Evolutionary conservation across 2,888 invertebrate species (phyloP).

Genomic region (Homarus gammarus): DNA sequence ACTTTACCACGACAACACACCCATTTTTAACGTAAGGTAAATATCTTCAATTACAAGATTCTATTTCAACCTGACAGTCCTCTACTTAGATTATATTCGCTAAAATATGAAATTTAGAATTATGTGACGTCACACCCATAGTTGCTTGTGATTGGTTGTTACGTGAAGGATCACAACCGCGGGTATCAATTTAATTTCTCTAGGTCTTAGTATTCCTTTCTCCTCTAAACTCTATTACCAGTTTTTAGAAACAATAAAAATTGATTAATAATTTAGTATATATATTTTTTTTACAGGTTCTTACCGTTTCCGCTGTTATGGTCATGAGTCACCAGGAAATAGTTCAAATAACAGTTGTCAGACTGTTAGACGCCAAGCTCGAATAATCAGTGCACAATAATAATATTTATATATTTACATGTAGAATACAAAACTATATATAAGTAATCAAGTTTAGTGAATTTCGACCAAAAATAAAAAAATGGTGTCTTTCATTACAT

Average conservation of each 20-base stretch:
- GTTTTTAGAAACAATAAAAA: neutral
- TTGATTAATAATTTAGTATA: neutral
- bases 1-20: neutral
- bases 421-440: no score
- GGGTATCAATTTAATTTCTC: slow-evolving; percentile 1
- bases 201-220: neutral
- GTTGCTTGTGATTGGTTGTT: slow-evolving; percentile 25
- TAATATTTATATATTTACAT: no score
- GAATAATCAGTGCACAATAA: no score
- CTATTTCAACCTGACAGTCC: neutral
- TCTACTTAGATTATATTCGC: neutral
- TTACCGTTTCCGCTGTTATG: neutral
- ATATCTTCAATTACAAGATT: neutral
- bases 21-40: neutral
- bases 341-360: no score
- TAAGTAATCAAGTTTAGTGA: no score
- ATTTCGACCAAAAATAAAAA: no score
- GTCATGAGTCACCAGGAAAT: no score
- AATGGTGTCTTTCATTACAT: no score
- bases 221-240: neutral
- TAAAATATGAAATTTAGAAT: slow-evolving; percentile 30
- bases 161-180: slow-evolving; percentile 16
- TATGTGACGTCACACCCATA: slow-evolving; percentile 10
- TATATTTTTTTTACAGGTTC: neutral
- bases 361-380: no score